Base-by-base conservation (phyloP, 2,113 vertebrate genomes). In the Polyodon spathula region DNA sequence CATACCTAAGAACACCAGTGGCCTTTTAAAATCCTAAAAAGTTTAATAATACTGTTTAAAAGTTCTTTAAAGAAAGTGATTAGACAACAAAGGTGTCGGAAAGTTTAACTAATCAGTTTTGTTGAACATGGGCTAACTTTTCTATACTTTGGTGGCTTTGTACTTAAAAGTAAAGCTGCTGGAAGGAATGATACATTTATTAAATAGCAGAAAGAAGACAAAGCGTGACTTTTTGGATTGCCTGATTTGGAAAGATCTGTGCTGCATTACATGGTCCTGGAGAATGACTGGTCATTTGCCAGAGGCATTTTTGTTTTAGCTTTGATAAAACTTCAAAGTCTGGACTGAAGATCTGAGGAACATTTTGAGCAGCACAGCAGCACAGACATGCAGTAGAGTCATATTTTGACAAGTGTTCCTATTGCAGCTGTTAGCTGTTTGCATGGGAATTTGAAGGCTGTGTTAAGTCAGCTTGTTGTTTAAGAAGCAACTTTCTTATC, bases 311-410 rank as follows among this genome's bases (percentile, higher is more conserved):
- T 63, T 17, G 52, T 39, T 52, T 46, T 27, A 84, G 77, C 84
- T 85, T 80, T 86, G 86, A 86, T 84, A 84, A 82, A n/a, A 88
- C 88, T 91, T 90, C 88, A 89, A 92, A 91, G 88, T 78, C 81
- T 85, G 85, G 84, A 58, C 78, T 59, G 48, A 71, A 84, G 82
- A 86, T 90, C 85, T 89, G 81, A 87, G 82, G 78, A 78, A 79
- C 74, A 57, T 79, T 70, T 75, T 81, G 81, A 80, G 81, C 83
- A 86, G 76, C 74, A 66, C 66, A 74, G 81, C 70, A 78, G 73
- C 83, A 82, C 83, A 85, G 53, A 86, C 81, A 78, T 83, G 78
- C 84, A 83, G 85, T 84, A 81, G 83, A 88, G 84, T 85, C 41
- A 54, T 66, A 6, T 62, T 57, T 57, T 53, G 46, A 66, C 54